Percentiles rank a stretch among this genome's conserved stretches.
Conservation (phyloP, 2,113 vertebrate species). For the Protomyctophum bolini region DNA sequence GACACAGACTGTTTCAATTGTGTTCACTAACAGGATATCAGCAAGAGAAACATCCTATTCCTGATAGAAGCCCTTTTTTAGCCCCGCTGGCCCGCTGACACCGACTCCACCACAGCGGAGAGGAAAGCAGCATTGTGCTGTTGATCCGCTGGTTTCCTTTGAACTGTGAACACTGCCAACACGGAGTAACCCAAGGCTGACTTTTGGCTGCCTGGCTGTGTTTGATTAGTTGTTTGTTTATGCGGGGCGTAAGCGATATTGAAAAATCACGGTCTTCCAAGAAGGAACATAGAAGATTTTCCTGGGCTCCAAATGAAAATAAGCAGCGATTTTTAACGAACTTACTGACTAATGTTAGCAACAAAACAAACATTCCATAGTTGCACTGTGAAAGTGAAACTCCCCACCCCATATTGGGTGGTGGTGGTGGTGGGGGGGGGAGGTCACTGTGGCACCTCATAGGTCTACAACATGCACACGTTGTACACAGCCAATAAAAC, state of each 20-base stretch:
- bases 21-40: slow-evolving; percentile 57
- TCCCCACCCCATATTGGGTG: not conserved
- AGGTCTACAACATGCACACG: not conserved
- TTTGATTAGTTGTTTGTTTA: slow-evolving; percentile 28
- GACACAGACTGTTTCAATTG: not conserved
- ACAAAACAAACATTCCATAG: no score
- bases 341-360: no score
- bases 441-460: slow-evolving; percentile 15
- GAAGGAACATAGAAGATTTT: not conserved
- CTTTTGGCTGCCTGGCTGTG: slow-evolving; percentile 3
- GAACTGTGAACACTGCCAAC: slow-evolving; percentile 33
- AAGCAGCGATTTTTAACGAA: not conserved
- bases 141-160: slow-evolving; percentile 48
- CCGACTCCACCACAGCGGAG: slow-evolving; percentile 21
- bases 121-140: slow-evolving; percentile 65
- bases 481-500: not conserved
- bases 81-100: slow-evolving; percentile 10
- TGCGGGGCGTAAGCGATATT: slow-evolving; percentile 8
- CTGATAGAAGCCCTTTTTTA: slow-evolving; percentile 22
- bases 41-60: slow-evolving; percentile 63
- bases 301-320: not conserved
- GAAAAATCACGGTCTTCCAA: not conserved
- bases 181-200: slow-evolving; percentile 12
- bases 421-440: no score
- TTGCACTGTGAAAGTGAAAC: not conserved